These are phyloP conservation scores for Nomada ruficornis DNA, from an alignment of 2,888 invertebrate genomes.

Conservation along the genomic window DNA sequence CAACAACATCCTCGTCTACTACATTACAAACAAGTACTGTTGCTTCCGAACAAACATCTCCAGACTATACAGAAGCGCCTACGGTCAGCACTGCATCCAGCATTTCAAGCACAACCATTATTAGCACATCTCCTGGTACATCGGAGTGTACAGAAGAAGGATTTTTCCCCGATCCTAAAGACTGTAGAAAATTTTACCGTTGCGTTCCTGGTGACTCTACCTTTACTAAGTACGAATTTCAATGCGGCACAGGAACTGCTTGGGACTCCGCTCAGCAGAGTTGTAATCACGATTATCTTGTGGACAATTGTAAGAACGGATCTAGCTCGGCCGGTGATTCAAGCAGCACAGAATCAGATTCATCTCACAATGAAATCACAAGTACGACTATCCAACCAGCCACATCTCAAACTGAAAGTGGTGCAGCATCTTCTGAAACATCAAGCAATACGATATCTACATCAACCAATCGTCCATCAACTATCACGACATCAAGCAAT, in stretches of 20 bases:
- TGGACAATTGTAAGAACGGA: constrained; percentile 75
- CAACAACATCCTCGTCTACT: constrained; percentile 13
- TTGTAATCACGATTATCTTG: constrained; percentile 87
- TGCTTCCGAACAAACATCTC: not conserved
- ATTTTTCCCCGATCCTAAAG: constrained; percentile 88
- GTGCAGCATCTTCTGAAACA: not conserved
- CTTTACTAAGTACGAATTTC: constrained; percentile 86
- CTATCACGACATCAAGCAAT: constrained; percentile 2
- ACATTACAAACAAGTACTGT: constrained; percentile 26
- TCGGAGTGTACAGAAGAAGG: constrained; percentile 87
- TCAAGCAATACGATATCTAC: constrained; percentile 17
- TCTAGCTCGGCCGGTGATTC: constrained; percentile 48
- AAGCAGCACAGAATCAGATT: constrained; percentile 17
- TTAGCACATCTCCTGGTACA: not conserved
- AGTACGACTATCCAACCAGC: constrained; percentile 3
- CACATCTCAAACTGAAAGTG: constrained; percentile 13
- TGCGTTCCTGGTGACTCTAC: constrained; percentile 88
- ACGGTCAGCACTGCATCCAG: not conserved
- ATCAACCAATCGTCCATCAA: constrained; percentile 14
- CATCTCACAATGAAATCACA: constrained; percentile 52
- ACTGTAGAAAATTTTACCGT: constrained; percentile 91
- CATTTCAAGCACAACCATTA: not conserved
- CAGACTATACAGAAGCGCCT: constrained; percentile 39
- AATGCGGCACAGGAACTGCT: constrained; percentile 88
- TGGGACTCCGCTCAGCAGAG: constrained; percentile 88